phyloP scores from a whole-genome alignment of 2,888 invertebrate genomes.

The Sycophila texana region DNA sequence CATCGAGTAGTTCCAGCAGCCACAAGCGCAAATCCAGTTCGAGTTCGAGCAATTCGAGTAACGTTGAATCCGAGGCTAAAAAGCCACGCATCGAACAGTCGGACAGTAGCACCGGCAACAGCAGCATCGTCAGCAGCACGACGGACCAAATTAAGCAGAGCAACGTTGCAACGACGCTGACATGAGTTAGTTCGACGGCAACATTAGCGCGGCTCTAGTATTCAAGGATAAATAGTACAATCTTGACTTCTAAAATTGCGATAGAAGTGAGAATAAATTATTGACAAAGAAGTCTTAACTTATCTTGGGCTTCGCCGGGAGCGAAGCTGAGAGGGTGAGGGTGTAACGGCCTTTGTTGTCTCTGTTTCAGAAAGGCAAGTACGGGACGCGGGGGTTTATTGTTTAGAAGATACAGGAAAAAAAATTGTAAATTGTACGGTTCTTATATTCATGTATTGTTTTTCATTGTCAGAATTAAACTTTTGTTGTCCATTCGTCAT shows the following conservation, averaged over 20 bases:
- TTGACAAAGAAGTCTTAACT: slow-evolving; percentile 26
- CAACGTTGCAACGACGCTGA: slow-evolving; percentile 28
- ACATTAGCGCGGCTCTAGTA: slow-evolving; percentile 40
- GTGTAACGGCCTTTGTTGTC: slow-evolving; percentile 20
- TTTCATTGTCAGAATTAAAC: slow-evolving; percentile 11
- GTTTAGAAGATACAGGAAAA: slow-evolving; percentile 16
- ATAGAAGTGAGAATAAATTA: slow-evolving; percentile 50
- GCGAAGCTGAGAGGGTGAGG: slow-evolving; percentile 42
- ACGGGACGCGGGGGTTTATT: slow-evolving; percentile 36
- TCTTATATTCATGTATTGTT: slow-evolving; percentile 21
- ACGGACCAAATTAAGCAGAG: slow-evolving; percentile 55
- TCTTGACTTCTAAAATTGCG: slow-evolving; percentile 50
- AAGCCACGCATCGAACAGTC: slow-evolving; percentile 63
- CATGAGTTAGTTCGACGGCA: slow-evolving; percentile 31
- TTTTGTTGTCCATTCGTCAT: slow-evolving; percentile 6
- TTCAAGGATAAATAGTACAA: slow-evolving; percentile 55
- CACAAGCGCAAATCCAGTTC: slow-evolving; percentile 67
- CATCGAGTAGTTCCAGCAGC: slow-evolving; percentile 43
- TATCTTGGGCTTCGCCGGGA: slow-evolving; percentile 55
- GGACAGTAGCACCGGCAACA: slow-evolving; percentile 20
- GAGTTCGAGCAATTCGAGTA: slow-evolving; percentile 54
- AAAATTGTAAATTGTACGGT: slow-evolving; percentile 31
- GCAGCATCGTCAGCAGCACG: slow-evolving; percentile 45
- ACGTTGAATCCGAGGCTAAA: slow-evolving; percentile 64
- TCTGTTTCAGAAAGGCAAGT: slow-evolving; percentile 44